phyloP scores from a whole-genome alignment of 1,140 invertebrate genomes.

The Drosophila parabipectinata region DNA sequence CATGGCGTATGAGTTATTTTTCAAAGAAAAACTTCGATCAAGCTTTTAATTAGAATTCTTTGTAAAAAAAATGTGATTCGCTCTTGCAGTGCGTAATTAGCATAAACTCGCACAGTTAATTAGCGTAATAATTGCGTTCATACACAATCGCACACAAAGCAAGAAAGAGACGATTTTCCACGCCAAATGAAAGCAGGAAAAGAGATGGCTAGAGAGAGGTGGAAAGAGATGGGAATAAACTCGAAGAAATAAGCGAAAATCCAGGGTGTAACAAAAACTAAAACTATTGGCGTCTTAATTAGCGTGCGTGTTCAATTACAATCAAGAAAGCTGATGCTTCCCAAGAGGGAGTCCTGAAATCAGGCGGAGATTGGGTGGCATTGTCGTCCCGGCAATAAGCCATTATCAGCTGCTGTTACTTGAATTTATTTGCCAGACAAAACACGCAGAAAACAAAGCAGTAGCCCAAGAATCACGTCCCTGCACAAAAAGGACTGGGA shows the following conservation, averaged over 20 bases:
- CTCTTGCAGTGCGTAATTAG: slow-evolving; percentile 55
- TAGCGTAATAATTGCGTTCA: slow-evolving; percentile 78
- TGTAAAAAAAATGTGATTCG: slow-evolving; percentile 45
- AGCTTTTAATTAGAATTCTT: slow-evolving; percentile 49
- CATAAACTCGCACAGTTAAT: slow-evolving; percentile 79
- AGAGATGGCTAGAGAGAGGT: background rate
- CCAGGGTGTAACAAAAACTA: slow-evolving; percentile 61
- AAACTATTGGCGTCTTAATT: slow-evolving; percentile 80
- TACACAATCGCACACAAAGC: slow-evolving; percentile 20
- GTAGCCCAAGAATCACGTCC: slow-evolving; percentile 19
- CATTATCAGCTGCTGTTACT: slow-evolving; percentile 77
- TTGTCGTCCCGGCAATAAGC: slow-evolving; percentile 58
- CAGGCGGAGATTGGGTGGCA: slow-evolving; percentile 14
- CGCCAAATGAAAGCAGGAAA: slow-evolving; percentile 6
- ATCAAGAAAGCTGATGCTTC: slow-evolving; percentile 17
- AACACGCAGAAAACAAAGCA: slow-evolving; percentile 39
- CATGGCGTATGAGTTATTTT: slow-evolving; percentile 41
- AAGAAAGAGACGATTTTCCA: slow-evolving; percentile 53
- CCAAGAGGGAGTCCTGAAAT: background rate
- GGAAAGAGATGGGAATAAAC: background rate
- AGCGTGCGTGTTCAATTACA: slow-evolving; percentile 80
- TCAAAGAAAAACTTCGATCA: slow-evolving; percentile 20
- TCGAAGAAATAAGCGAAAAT: slow-evolving; percentile 5
- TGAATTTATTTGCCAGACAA: slow-evolving; percentile 73
- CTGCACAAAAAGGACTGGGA: background rate